Evolutionary conservation across 2,797 vertebrate genomes (phyloP).

Genomic region (Typhlichthys subterraneus): DNA sequence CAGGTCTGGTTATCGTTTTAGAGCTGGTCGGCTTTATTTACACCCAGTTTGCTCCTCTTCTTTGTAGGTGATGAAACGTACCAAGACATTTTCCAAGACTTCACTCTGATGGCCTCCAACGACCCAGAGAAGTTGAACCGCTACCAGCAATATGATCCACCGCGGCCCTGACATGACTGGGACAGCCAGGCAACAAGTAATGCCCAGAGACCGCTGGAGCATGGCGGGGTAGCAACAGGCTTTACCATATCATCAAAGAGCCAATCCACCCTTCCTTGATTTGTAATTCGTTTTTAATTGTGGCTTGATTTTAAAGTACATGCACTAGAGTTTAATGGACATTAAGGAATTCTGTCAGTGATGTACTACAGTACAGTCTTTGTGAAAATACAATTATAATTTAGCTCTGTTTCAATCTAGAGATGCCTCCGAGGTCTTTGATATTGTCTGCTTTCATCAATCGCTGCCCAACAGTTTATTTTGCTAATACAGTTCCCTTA

Average conservation of each 20-base stretch:
- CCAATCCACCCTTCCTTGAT: constrained; percentile 1
- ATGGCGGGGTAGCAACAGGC: background rate
- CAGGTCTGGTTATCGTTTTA: too few species aligned
- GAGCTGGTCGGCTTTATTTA: constrained; percentile 6
- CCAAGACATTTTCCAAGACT: constrained; percentile 97
- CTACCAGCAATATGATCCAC: constrained; percentile 85
- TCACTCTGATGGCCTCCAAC: constrained; percentile 97
- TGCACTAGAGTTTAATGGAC: constrained; percentile 21
- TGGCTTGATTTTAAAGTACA: constrained; percentile 10
- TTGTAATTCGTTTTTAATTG: constrained; percentile 10
- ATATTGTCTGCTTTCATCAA: constrained; percentile 19
- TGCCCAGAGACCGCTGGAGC: constrained; percentile 2
- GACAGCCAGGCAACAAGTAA: background rate
- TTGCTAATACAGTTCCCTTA: background rate
- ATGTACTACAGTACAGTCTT: too few species aligned
- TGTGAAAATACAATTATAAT: background rate
- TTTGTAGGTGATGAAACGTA: constrained; percentile 94
- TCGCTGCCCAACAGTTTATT: constrained; percentile 6
- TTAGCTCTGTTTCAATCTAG: constrained; percentile 43
- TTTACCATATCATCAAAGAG: background rate
- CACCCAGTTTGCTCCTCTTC: constrained; percentile 2
- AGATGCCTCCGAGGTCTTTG: constrained; percentile 8
- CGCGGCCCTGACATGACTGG: constrained; percentile 69
- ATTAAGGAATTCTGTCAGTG: background rate
- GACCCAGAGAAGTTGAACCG: constrained; percentile 96